These are phyloP conservation scores for Frankliniella fusca DNA, from an alignment of 2,888 invertebrate species.

Conservation along the genomic window DNA sequence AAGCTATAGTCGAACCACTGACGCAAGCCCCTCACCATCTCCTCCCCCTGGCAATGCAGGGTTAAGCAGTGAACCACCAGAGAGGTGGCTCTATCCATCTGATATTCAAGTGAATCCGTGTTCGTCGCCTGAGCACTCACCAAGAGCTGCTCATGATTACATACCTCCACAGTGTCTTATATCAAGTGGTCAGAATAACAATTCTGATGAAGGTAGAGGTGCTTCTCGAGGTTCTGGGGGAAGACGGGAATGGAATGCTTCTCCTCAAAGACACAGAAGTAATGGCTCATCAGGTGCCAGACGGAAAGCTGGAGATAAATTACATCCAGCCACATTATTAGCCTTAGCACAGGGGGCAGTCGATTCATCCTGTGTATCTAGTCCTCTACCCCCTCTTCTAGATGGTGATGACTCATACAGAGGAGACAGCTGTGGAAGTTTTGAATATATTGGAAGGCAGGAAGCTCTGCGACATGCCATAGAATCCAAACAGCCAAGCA, in stretches of 20 bases:
- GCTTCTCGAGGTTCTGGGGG: conserved; percentile 29
- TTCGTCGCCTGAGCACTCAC: conserved; percentile 49
- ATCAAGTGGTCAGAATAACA: conserved; percentile 38
- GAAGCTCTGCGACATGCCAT: not conserved
- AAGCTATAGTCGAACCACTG: conserved; percentile 76
- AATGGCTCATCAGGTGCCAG: conserved; percentile 33
- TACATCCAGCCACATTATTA: conserved; percentile 58
- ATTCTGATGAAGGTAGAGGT: conserved; percentile 30
- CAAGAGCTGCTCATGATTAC: conserved; percentile 51
- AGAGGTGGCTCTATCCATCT: conserved; percentile 60
- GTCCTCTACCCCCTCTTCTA: conserved; percentile 42
- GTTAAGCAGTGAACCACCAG: conserved; percentile 40
- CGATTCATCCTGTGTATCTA: conserved; percentile 50
- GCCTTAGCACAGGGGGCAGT: conserved; percentile 46
- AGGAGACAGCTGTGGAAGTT: conserved; percentile 61
- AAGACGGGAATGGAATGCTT: conserved; percentile 34
- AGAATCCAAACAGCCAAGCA: not conserved
- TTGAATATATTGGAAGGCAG: conserved; percentile 50
- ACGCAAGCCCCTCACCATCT: conserved; percentile 59
- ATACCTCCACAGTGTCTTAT: conserved; percentile 52
- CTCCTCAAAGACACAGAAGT: conserved; percentile 31
- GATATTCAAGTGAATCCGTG: conserved; percentile 56
- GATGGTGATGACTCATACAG: conserved; percentile 55
- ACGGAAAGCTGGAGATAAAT: conserved; percentile 44
- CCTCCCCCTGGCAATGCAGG: conserved; percentile 48